Base-by-base conservation (phyloP, 2,113 vertebrate species). In the Camelus dromedarius region DNA sequence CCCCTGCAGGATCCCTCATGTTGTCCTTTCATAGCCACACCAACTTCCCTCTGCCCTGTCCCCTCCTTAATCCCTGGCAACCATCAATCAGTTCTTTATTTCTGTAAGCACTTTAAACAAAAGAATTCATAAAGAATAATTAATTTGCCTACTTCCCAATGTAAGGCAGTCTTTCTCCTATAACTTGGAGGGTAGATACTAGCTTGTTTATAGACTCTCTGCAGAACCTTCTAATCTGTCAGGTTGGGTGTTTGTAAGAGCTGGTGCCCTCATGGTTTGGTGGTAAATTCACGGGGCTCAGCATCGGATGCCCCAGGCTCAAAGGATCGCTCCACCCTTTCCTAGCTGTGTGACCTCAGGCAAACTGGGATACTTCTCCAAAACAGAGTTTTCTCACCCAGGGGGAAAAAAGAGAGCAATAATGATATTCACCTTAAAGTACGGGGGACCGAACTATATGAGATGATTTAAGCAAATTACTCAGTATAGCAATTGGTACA, bases 351-450 rank as follows among this genome's bases (percentile, higher is more conserved):
- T 93, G 80, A 81, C n/a, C 30, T 50, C 30, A 14, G 58, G 50
- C 62, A 62, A 88, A 70, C 30, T 54, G 72, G n/a, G 38, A 94
- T 32, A 94, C 64, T 64, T 87, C 35, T 95, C 30, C 80, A 32
- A 93, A 88, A 88, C 54, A 35, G 77, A 85, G 26, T 48, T n/a
- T 94, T n/a, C n/a, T 95, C 72, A 50, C 0, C 6, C 10, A 54
- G 19, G 12, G 56, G 9, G 7, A 20, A 24, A 70, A 10, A 14
- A 54, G 3, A 54, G 15, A n/a, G 66, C 7, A 69, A 14, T 77
- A 50, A 64, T 72, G 32, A 35, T 12, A 19, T 72, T 56, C 56
- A 50, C 22, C 20, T 75, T 52, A 52, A 82, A 75, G 35, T 70
- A 5, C 1, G 64, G 69, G 15, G 30, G 2, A 22, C 18, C 89